A percentile compares a stretch with the other conserved stretches of the same genome.
phyloP scores from a whole-genome alignment of 2,797 vertebrate species.

The Leuciscus waleckii region DNA sequence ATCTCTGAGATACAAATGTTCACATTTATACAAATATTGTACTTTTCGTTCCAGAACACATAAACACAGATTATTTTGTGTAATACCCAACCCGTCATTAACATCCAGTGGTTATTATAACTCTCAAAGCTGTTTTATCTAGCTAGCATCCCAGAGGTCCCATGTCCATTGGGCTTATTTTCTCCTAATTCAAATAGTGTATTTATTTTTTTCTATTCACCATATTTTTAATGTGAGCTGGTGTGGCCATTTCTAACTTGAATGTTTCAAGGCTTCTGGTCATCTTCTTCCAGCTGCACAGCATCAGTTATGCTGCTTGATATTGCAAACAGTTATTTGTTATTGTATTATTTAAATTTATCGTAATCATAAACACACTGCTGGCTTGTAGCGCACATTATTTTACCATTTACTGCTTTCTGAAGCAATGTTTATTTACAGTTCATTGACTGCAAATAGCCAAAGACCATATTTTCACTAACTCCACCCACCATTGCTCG shows the following conservation, averaged over 20 bases:
- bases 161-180: neutral
- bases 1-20: neutral
- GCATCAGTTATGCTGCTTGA: neutral
- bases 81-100: neutral
- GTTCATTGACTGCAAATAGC: too few relatives aligned
- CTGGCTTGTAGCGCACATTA: neutral
- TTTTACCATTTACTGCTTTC: neutral
- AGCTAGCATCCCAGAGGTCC: neutral
- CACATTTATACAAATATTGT: neutral
- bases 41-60: neutral
- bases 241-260: neutral
- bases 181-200: neutral
- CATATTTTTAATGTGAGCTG: neutral
- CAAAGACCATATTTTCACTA: too few relatives aligned
- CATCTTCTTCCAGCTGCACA: neutral
- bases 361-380: neutral
- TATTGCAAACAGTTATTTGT: neutral
- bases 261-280: neutral
- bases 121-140: neutral
- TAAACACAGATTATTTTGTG: neutral
- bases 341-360: neutral
- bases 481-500: neutral
- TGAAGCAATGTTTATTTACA: too few relatives aligned
- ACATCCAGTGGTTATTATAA: neutral
- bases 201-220: neutral